These are phyloP conservation scores for Dasyurus viverrinus DNA, from an alignment of 2,113 vertebrate species.

Conservation along the genomic window DNA sequence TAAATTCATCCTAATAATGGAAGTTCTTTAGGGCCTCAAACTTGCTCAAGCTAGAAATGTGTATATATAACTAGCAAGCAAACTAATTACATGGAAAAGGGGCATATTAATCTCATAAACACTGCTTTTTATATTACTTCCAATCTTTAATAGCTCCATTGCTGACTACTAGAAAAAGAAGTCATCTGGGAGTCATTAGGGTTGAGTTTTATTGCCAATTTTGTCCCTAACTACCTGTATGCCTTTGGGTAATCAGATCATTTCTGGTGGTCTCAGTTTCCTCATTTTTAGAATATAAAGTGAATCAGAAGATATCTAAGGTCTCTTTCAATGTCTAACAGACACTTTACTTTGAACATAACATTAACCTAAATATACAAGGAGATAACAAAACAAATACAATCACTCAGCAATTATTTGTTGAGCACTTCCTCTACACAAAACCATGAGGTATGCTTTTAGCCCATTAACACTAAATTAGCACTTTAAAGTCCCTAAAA, in stretches of 20 bases:
- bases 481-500: neutral
- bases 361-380: neutral
- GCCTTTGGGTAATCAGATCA: neutral
- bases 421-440: neutral
- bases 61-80: slow-evolving; percentile 52
- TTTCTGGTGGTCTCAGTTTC: neutral
- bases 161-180: neutral
- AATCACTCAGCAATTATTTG: neutral
- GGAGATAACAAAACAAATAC: neutral
- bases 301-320: neutral
- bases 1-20: slow-evolving; percentile 15
- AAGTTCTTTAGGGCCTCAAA: slow-evolving; percentile 35
- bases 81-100: neutral
- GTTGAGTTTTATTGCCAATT: neutral
- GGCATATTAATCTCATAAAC: neutral
- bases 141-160: neutral
- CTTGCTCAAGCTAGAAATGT: neutral
- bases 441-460: neutral
- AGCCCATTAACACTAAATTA: neutral
- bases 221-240: neutral
- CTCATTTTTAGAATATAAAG: neutral
- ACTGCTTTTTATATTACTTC: neutral
- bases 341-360: neutral
- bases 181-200: neutral
- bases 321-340: neutral